Evolutionary conservation across 2,888 invertebrate species (phyloP).

Genomic region (Zhuqinia jingwanae): DNA sequence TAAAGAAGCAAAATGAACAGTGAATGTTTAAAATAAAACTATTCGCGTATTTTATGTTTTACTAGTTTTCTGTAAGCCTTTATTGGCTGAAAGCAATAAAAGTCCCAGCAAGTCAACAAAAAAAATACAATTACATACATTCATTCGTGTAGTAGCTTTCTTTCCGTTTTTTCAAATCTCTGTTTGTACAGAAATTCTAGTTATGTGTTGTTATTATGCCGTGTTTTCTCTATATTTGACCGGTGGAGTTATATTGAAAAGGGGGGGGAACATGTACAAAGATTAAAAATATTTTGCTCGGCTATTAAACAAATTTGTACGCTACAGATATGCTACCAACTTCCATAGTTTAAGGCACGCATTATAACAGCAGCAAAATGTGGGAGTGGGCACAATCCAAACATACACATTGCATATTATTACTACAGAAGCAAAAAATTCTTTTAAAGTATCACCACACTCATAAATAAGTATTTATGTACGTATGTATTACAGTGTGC

Average conservation of each 20-base stretch:
- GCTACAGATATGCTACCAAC: background rate
- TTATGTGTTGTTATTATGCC: too few species aligned
- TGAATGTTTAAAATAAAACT: constrained; percentile 33
- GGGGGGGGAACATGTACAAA: too few species aligned
- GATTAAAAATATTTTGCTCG: too few species aligned
- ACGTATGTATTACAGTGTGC: too few species aligned
- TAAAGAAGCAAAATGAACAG: background rate
- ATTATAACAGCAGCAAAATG: background rate
- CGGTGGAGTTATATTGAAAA: background rate
- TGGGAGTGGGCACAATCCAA: background rate
- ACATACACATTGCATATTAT: too few species aligned
- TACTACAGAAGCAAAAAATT: background rate
- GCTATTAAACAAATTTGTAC: too few species aligned
- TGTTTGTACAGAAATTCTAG: background rate
- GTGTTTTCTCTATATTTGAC: background rate
- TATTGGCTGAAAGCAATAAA: constrained; percentile 46
- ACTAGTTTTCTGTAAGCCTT: constrained; percentile 17
- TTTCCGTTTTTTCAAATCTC: constrained; percentile 3
- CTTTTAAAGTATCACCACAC: background rate
- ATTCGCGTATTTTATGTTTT: constrained; percentile 25
- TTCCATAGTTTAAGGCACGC: too few species aligned
- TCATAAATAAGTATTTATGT: too few species aligned
- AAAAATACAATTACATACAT: constrained; percentile 2
- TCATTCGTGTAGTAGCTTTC: background rate
- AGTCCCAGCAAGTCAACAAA: constrained; percentile 36